Percentiles rank a stretch among this genome's conserved stretches.
Evolutionary conservation across 2,888 invertebrate species (phyloP).

Genomic region (Leistus spinibarbis): DNA sequence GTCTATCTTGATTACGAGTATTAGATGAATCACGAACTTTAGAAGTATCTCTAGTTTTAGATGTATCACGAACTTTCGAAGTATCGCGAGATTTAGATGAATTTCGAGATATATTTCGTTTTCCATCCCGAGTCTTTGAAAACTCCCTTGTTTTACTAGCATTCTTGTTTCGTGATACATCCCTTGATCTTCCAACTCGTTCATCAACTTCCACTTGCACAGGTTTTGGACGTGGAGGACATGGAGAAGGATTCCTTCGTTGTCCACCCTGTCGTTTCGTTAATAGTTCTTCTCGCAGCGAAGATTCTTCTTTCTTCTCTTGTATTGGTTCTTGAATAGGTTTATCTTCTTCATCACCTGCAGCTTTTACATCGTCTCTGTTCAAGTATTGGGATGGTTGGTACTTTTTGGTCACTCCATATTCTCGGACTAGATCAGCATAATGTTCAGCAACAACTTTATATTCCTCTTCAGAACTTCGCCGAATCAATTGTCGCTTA

Average conservation of each 20-base stretch:
- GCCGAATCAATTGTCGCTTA: constrained; percentile 17
- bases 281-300: constrained; percentile 45
- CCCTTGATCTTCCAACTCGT: neutral
- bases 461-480: constrained; percentile 64
- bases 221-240: constrained; percentile 15
- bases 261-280: constrained; percentile 43
- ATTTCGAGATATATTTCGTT: constrained; percentile 27
- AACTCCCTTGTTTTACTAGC: neutral
- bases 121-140: neutral
- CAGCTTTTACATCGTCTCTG: constrained; percentile 67
- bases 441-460: constrained; percentile 79
- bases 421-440: constrained; percentile 77
- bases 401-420: constrained; percentile 62
- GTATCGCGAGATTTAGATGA: constrained; percentile 19
- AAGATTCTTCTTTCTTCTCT: constrained; percentile 44
- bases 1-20: neutral
- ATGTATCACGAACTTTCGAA: neutral
- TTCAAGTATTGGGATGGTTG: constrained; percentile 64
- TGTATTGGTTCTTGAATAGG: constrained; percentile 39
- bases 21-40: neutral
- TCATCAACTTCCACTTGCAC: constrained; percentile 7
- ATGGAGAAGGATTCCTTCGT: constrained; percentile 34
- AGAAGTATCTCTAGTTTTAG: neutral
- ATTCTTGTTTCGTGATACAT: neutral
- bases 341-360: constrained; percentile 47